Conservation (phyloP, 2,797 vertebrate genomes). For the Sebastes reedi region DNA sequence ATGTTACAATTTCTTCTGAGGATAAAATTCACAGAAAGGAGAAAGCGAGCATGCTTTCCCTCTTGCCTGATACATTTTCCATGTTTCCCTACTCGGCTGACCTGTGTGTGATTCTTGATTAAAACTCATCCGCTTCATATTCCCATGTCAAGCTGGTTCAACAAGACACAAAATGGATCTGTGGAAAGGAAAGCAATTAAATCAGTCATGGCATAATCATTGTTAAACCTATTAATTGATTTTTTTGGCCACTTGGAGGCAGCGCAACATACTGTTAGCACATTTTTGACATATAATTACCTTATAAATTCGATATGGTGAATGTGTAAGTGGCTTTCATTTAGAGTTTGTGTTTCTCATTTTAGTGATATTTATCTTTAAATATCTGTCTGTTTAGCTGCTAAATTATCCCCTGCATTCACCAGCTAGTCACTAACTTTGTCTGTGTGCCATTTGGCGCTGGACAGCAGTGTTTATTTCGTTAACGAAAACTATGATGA, state of each 20-base stretch:
- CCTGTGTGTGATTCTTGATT: not conserved
- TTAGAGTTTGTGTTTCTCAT: not conserved
- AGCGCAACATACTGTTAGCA: not conserved
- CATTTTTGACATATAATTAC: not conserved
- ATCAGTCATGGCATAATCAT: not conserved
- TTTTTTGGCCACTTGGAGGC: not conserved
- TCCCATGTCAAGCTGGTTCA: not conserved
- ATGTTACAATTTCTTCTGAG: conserved; percentile 10
- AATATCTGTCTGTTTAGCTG: not conserved
- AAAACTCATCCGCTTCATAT: not conserved
- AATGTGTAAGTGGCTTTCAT: not conserved
- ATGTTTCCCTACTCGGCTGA: not conserved
- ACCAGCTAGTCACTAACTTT: not conserved
- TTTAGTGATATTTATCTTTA: not conserved
- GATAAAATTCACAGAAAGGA: conserved; percentile 9
- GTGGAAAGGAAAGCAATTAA: not conserved
- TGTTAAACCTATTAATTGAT: not conserved
- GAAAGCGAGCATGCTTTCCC: not conserved
- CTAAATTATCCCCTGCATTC: not conserved
- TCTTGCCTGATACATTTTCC: not conserved
- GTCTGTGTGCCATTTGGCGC: not conserved
- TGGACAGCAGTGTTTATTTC: not conserved
- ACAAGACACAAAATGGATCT: not conserved
- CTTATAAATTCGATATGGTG: not conserved
- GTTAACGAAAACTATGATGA: no score